Base-by-base conservation (phyloP, 2,797 vertebrate genomes). In the Rhynchotus rufescens region DNA sequence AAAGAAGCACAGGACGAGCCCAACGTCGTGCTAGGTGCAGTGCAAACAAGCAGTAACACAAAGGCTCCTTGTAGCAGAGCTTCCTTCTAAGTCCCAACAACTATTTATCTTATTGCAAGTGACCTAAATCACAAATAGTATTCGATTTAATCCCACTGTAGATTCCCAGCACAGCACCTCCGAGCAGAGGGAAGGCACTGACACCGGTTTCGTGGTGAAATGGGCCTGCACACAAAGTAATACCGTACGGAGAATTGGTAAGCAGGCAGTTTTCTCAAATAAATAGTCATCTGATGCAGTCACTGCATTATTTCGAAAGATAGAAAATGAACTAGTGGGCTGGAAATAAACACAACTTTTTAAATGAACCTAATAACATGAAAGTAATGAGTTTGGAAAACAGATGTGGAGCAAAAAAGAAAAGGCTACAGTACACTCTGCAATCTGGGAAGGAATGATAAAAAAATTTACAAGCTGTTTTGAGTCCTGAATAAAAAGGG, bases 381-480 rank as follows among this genome's bases (percentile, higher is more conserved):
- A 96, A 97, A 98, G 97, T 97, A 98, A 97, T 92, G 97, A 98
- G 95, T 86, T 97, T 97, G 97, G 96, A 97, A 97, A 98, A 97
- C 98, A 98, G 97, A 98, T 98, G 98, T 97, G 97, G 97, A 89
- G 77, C 94, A 92, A 90, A 66, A 94, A 91, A 93, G 95, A 80
- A 65, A 89, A 84, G 81, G 95, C 96, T 96, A 78, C 95, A 92
- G 86, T 69, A 69, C 92, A 61, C 96, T 94, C 96, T 87, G 16
- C 96, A 97, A 97, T 97, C 97, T 96, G 96, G 96, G 96, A 75
- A 96, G 97, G 95, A 85, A 97, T 94, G 97, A 98, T 97, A 97
- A 97, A 98, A 96, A 96, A 96, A 96, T 98, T 98, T 98, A 98
- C 97, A 98, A 98, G 97, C 97, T 98, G 97, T 97, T 98, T 94